phyloP scores from a whole-genome alignment of 2,888 invertebrate genomes.

The Orthosia gothica region DNA sequence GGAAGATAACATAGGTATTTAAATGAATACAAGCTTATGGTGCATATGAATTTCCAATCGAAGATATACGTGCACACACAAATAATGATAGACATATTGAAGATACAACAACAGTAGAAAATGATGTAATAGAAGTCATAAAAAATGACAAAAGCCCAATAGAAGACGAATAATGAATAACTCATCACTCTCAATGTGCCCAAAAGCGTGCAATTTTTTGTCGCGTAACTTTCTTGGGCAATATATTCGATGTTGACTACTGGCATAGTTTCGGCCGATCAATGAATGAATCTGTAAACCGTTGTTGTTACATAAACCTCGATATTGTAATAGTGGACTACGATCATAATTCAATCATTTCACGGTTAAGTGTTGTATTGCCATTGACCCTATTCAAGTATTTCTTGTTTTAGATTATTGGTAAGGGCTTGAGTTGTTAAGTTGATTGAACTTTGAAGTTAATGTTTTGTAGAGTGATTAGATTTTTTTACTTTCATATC shows the following conservation, averaged over 20 bases:
- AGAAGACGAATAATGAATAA: slow-evolving; percentile 32
- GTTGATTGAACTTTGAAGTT: slow-evolving; percentile 32
- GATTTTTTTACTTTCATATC: neutral
- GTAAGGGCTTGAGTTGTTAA: slow-evolving; percentile 35
- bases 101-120: neutral
- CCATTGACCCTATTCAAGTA: slow-evolving; percentile 65
- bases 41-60: neutral
- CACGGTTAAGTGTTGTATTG: slow-evolving; percentile 58
- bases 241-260: slow-evolving; percentile 28
- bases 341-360: slow-evolving; percentile 68
- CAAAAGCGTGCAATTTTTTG: slow-evolving; percentile 38
- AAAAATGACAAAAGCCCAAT: slow-evolving; percentile 29
- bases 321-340: slow-evolving; percentile 54
- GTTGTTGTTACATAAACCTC: slow-evolving; percentile 60
- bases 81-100: neutral
- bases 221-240: slow-evolving; percentile 53
- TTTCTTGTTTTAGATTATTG: slow-evolving; percentile 58
- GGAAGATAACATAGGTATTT: neutral
- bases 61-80: neutral
- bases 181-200: slow-evolving; percentile 30
- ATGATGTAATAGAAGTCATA: slow-evolving; percentile 16
- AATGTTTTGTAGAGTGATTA: neutral
- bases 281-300: slow-evolving; percentile 64
- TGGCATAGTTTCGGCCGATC: slow-evolving; percentile 53
- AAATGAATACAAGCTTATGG: neutral